These are phyloP conservation scores for Pantherophis vulpinus DNA, from an alignment of 2,797 vertebrate genomes.

Conservation along the genomic window DNA sequence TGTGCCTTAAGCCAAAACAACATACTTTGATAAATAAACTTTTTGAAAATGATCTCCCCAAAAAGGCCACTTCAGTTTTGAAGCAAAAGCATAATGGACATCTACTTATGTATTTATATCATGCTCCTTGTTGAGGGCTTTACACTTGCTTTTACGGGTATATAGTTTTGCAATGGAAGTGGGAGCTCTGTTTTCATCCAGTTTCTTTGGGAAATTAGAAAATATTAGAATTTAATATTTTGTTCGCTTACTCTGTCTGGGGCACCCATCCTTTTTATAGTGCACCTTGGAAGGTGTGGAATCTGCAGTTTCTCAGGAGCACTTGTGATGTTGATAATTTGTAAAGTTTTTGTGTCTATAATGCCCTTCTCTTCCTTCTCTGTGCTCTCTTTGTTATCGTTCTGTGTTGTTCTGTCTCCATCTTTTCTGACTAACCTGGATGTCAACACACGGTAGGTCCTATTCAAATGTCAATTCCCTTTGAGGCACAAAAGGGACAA, in stretches of 20 bases:
- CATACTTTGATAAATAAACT: neutral
- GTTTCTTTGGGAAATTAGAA: neutral
- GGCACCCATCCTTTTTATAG: neutral
- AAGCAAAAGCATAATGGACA: neutral
- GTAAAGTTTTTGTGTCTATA: conserved; percentile 75
- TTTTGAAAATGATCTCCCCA: neutral
- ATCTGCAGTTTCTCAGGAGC: conserved; percentile 61
- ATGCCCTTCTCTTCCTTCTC: conserved; percentile 73
- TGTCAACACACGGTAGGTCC: conserved; percentile 84
- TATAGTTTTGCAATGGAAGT: neutral
- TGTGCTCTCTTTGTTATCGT: conserved; percentile 71
- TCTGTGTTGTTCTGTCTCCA: conserved; percentile 68
- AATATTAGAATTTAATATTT: neutral
- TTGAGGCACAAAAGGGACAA: neutral
- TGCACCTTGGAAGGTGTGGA: neutral
- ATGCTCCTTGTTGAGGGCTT: neutral
- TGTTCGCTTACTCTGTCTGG: neutral
- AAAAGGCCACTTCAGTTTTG: neutral
- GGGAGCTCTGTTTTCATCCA: neutral
- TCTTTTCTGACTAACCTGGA: conserved; percentile 81
- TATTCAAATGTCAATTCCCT: conserved; percentile 56
- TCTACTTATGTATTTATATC: neutral
- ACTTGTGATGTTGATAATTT: conserved; percentile 63
- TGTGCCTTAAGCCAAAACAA: neutral
- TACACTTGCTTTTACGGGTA: neutral